A percentile compares a stretch with the other conserved stretches of the same genome.
Conservation (phyloP, 2,888 invertebrate genomes). For the Brachycybe producta region DNA sequence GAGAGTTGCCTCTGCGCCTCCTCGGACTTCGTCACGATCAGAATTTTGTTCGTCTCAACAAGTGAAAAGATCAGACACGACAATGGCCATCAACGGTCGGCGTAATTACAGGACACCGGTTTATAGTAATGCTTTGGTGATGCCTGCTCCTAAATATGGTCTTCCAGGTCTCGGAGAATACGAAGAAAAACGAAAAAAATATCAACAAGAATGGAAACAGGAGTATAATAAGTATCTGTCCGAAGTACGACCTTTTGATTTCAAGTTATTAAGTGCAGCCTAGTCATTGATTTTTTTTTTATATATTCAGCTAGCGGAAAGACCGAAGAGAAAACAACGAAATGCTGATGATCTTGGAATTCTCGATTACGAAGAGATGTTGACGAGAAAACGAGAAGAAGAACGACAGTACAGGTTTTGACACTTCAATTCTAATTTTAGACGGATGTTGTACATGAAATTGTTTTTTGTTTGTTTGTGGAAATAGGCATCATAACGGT, state of each 20-base stretch:
- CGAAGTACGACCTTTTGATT: slow-evolving; percentile 2
- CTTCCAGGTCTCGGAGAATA: slow-evolving; percentile 19
- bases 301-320: background rate
- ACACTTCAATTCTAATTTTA: background rate
- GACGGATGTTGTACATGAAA: too few relatives aligned
- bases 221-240: slow-evolving; percentile 11
- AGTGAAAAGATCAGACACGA: too few relatives aligned
- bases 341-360: background rate
- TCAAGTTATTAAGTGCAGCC: background rate
- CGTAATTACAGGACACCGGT: too few relatives aligned
- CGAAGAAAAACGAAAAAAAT: slow-evolving; percentile 14
- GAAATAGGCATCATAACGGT: background rate
- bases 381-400: slow-evolving; percentile 16
- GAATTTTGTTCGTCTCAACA: too few relatives aligned
- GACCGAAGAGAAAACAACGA: background rate
- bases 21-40: too few relatives aligned
- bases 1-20: too few relatives aligned
- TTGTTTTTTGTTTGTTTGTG: too few relatives aligned
- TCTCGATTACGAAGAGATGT: slow-evolving; percentile 17
- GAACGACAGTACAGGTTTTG: slow-evolving; percentile 15
- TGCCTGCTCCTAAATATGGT: slow-evolving; percentile 15
- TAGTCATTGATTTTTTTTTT: background rate
- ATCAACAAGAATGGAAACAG: slow-evolving; percentile 4
- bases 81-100: too few relatives aligned
- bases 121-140: too few relatives aligned